A percentile compares a stretch with the other conserved stretches of the same genome.
These are phyloP conservation scores for Perithous albicinctus DNA, from an alignment of 2,888 invertebrate species.

Conservation along the genomic window DNA sequence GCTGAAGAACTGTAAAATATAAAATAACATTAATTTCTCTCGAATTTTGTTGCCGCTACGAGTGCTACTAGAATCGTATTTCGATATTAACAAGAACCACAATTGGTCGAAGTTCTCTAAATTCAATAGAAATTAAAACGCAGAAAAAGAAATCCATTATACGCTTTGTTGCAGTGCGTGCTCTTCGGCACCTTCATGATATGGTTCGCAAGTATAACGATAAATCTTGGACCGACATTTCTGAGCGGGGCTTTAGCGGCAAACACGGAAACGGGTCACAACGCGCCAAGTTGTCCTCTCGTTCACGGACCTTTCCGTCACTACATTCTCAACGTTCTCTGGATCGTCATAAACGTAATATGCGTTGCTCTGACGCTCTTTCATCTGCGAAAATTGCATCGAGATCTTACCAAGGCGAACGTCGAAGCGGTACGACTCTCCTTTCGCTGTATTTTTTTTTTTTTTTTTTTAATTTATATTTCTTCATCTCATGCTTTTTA, in stretches of 20 bases:
- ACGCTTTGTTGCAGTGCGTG: conserved; percentile 89
- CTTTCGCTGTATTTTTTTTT: background rate
- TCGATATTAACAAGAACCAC: no score
- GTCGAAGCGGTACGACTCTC: conserved; percentile 88
- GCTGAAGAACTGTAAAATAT: no score
- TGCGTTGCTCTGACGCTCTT: conserved; percentile 93
- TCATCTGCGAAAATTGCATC: conserved; percentile 93
- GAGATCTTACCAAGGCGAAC: conserved; percentile 93
- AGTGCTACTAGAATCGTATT: no score
- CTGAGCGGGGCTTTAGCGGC: conserved; percentile 93
- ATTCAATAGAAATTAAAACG: background rate
- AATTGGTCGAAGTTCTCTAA: no score
- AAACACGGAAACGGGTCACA: conserved; percentile 91
- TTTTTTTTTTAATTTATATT: conserved; percentile 10
- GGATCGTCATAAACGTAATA: conserved; percentile 94
- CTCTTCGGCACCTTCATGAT: conserved; percentile 96
- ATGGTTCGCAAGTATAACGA: conserved; percentile 96
- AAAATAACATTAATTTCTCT: no score
- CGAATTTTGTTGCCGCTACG: no score
- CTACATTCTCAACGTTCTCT: conserved; percentile 95
- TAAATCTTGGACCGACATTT: conserved; percentile 95
- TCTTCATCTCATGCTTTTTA: background rate
- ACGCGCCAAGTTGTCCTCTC: conserved; percentile 93
- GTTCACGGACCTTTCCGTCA: conserved; percentile 95
- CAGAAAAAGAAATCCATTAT: background rate